These are phyloP conservation scores for Rhegmatorhina hoffmannsi DNA, from an alignment of 2,113 vertebrate genomes.

Conservation along the genomic window DNA sequence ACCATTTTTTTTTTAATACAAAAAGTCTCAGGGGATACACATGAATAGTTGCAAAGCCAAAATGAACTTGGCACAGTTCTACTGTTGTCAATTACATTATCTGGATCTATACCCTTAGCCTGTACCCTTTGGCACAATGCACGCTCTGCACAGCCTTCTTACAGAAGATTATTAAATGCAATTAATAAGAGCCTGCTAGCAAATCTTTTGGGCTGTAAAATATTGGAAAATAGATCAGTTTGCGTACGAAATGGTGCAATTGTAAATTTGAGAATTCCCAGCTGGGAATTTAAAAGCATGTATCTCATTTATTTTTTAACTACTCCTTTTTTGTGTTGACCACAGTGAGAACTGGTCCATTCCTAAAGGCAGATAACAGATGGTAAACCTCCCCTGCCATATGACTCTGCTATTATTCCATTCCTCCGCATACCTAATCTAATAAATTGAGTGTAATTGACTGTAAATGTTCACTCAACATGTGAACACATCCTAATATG, in stretches of 20 bases:
- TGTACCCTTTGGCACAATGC: neutral
- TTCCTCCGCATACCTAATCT: conserved; percentile 34
- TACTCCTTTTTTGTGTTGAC: neutral
- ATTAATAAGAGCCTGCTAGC: conserved; percentile 2
- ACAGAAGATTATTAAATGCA: conserved; percentile 2
- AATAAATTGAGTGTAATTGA: conserved; percentile 54
- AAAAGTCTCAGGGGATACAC: neutral
- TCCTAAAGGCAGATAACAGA: conserved; percentile 53
- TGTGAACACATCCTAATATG: neutral
- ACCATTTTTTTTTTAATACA: neutral
- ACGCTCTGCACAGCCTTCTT: neutral
- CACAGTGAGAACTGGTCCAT: neutral
- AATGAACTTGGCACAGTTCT: neutral
- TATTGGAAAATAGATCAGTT: neutral
- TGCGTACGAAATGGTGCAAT: neutral
- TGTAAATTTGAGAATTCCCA: neutral
- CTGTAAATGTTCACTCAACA: neutral
- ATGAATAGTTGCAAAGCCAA: neutral
- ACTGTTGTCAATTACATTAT: neutral
- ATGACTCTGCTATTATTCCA: conserved; percentile 38
- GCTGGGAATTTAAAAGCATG: neutral
- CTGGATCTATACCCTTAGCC: neutral
- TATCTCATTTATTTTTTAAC: neutral
- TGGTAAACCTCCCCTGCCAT: conserved; percentile 36
- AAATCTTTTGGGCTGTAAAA: conserved; percentile 4